Evolutionary conservation across 1,140 invertebrate species (phyloP).

Genomic region (Zeugodacus cucurbitae): DNA sequence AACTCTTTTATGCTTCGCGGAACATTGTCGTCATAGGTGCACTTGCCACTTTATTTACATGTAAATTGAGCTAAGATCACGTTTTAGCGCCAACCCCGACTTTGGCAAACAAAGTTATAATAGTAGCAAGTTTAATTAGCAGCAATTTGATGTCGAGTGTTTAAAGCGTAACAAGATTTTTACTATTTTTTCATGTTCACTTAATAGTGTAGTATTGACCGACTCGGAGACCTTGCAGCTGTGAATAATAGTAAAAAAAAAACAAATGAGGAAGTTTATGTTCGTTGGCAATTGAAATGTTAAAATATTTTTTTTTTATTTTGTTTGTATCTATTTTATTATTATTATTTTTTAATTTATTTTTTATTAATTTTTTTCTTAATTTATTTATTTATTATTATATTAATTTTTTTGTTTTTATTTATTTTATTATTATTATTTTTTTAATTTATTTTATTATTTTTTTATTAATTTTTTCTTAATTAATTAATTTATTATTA

Average conservation of each 20-base stretch:
- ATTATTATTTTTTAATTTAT: background rate
- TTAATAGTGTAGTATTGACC: background rate
- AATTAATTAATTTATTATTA: background rate
- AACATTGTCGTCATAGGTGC: background rate
- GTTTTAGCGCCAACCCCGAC: background rate
- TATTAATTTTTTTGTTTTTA: background rate
- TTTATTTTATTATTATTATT: background rate
- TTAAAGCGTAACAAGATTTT: background rate
- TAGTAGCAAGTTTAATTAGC: background rate
- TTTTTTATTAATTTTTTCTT: too few species aligned
- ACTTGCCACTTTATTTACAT: background rate
- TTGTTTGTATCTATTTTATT: background rate
- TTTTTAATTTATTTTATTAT: background rate
- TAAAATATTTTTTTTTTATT: too few species aligned
- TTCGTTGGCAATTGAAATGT: too few species aligned
- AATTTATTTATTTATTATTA: background rate
- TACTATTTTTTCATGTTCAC: background rate
- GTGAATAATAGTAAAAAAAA: too few species aligned
- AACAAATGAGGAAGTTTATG: too few species aligned
- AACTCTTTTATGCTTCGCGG: background rate
- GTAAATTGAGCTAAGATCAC: constrained; percentile 7
- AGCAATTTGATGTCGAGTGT: background rate
- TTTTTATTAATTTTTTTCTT: background rate
- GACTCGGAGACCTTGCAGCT: background rate
- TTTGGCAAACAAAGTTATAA: background rate